Evolutionary conservation across 2,113 vertebrate genomes (phyloP), one percentile per base, ranked within the genome.

Genomic region (Jaculus jaculus): DNA sequence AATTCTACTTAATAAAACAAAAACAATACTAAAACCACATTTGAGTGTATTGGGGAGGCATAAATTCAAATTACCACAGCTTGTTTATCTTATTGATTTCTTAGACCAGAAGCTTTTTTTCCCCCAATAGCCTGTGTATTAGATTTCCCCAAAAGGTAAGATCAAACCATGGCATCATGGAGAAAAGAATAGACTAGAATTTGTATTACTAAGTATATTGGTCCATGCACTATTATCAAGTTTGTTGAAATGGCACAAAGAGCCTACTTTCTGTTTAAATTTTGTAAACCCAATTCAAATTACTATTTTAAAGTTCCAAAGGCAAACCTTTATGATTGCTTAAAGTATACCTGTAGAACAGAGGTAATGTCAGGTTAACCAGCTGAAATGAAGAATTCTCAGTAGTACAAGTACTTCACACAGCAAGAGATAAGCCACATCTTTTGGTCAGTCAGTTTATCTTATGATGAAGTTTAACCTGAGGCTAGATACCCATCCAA

Each of bases 301-400:
- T 71, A 81, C 24, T 54, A 26, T 63, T 58, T 87, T 75, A 89
- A 61, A 86, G 65, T 34, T n/a, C 2, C 68, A 30, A 77, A 68
- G 84, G 51, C 30, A 61, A 84, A 84, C 51, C 5, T 66, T 84
- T 68, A n/a, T 10, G 1, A 86, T 26, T 68, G 18, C 23, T 80
- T 60, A 79, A 84, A 51, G 16, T 6, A 79, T 32, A 83, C 30
- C n/a, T 58, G 28, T 74, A 85, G 34, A 63, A 68, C 51, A 85
- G 58, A 90, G 69, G 51, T 91, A 84, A 92, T 80, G 79, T 92
- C 66, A 32, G n/a, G 26, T n/a, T 79, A 13, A 74, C 12, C n/a
- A 86, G 61, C 39, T 54, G 26, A 42, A 90, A 65, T 1, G 47
- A 90, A 87, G 47, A 74, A 61, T 18, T 28, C 58, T 8, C 28